Evolutionary conservation across 1,140 invertebrate species (phyloP).

Genomic region (Atta texana): DNA sequence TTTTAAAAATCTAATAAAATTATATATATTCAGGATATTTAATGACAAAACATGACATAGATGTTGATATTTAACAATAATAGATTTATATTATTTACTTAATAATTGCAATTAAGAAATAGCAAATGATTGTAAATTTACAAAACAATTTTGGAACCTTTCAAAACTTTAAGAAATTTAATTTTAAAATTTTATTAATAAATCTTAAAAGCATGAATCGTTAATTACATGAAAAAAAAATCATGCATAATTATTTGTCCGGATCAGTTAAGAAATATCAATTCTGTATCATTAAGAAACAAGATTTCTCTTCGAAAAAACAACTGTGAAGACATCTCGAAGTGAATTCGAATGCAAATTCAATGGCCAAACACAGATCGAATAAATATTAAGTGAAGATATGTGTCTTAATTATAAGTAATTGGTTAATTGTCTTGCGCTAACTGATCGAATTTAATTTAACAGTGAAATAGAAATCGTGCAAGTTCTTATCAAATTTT

Average conservation of each 20-base stretch:
- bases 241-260: slow-evolving; percentile 39
- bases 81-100: background rate
- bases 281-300: slow-evolving; percentile 75
- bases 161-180: background rate
- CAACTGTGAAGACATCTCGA: slow-evolving; percentile 43
- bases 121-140: background rate
- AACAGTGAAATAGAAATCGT: slow-evolving; percentile 8
- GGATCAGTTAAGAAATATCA: slow-evolving; percentile 77
- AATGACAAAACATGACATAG: too few relatives aligned
- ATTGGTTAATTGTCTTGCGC: slow-evolving; percentile 80
- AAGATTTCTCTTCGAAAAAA: slow-evolving; percentile 60
- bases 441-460: slow-evolving; percentile 73
- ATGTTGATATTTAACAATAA: too few relatives aligned
- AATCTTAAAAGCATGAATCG: background rate
- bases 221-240: background rate
- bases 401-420: slow-evolving; percentile 81
- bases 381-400: slow-evolving; percentile 78
- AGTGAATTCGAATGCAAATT: slow-evolving; percentile 79
- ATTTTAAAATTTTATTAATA: background rate
- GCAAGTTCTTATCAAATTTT: slow-evolving; percentile 42
- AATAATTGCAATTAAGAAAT: background rate
- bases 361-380: slow-evolving; percentile 67
- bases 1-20: too few relatives aligned
- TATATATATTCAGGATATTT: too few relatives aligned
- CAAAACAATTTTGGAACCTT: background rate